These are phyloP conservation scores for Sebastes elongatus DNA, from an alignment of 2,797 vertebrate species.

Conservation along the genomic window DNA sequence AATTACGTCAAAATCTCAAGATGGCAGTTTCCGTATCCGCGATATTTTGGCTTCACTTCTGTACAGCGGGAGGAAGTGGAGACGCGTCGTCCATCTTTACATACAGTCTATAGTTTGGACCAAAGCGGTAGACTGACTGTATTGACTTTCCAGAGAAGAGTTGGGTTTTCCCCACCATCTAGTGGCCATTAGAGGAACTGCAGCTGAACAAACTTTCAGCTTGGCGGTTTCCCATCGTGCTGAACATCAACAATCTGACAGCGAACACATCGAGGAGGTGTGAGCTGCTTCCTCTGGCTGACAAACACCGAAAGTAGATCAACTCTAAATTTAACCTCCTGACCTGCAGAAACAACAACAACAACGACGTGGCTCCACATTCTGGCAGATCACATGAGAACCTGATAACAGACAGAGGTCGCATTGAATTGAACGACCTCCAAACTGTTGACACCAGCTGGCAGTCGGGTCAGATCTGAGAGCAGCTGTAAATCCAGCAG, in stretches of 20 bases:
- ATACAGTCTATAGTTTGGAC: not conserved
- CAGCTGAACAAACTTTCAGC: not conserved
- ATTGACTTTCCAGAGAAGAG: not conserved
- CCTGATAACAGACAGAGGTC: slow-evolving; percentile 19
- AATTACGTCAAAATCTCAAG: too few species aligned
- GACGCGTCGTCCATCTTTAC: too few species aligned
- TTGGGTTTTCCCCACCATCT: not conserved
- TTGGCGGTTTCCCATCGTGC: not conserved
- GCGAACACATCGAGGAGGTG: not conserved
- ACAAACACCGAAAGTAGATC: not conserved
- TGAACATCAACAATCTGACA: not conserved
- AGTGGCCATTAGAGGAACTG: not conserved
- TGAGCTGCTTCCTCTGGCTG: slow-evolving; percentile 9
- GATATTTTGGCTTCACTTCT: too few species aligned
- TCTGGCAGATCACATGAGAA: slow-evolving; percentile 18
- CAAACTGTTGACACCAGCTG: not conserved
- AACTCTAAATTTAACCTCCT: slow-evolving; percentile 40
- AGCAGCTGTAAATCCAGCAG: not conserved
- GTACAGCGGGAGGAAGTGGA: too few species aligned
- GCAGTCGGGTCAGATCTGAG: not conserved
- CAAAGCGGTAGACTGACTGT: not conserved
- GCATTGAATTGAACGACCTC: slow-evolving; percentile 17
- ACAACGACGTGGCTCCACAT: not conserved
- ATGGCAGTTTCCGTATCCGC: too few species aligned
- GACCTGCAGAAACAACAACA: slow-evolving; percentile 13